Conservation (phyloP, 2,797 vertebrate species). For the Fringilla coelebs region DNA sequence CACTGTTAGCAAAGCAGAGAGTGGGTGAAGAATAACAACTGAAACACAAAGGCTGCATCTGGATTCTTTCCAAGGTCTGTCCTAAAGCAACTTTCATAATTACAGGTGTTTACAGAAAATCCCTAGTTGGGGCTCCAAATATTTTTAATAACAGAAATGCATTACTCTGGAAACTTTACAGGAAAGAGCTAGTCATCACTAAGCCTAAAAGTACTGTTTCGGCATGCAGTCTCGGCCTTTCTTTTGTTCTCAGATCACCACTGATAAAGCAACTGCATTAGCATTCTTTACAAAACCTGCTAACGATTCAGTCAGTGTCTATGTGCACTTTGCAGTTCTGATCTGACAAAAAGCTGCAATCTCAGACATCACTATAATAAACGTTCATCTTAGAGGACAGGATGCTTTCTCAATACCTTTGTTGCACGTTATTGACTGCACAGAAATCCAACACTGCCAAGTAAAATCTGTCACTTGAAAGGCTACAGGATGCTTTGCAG, state of each 20-base stretch:
- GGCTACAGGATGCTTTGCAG: not conserved
- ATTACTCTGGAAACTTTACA: not conserved
- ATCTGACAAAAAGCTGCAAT: not conserved
- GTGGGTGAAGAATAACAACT: not conserved
- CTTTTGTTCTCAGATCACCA: not conserved
- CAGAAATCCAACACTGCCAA: not conserved
- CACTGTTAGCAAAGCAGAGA: not conserved
- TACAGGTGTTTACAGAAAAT: not conserved
- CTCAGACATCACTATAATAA: not conserved
- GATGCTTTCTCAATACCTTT: not conserved
- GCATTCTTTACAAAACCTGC: not conserved
- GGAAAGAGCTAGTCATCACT: not conserved
- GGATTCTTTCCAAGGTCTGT: not conserved
- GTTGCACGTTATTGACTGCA: not conserved
- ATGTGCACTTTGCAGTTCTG: not conserved
- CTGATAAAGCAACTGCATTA: not conserved
- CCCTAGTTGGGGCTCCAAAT: not conserved
- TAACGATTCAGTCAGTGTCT: not conserved
- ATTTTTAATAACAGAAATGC: not conserved
- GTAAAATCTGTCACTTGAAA: slow-evolving; percentile 1
- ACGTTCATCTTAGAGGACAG: not conserved
- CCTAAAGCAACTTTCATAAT: not conserved
- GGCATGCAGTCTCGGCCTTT: not conserved
- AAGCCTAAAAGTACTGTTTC: not conserved
- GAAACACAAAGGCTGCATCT: not conserved